Evolutionary conservation across 2,888 invertebrate species (phyloP).

Genomic region (Conus canariensis): DNA sequence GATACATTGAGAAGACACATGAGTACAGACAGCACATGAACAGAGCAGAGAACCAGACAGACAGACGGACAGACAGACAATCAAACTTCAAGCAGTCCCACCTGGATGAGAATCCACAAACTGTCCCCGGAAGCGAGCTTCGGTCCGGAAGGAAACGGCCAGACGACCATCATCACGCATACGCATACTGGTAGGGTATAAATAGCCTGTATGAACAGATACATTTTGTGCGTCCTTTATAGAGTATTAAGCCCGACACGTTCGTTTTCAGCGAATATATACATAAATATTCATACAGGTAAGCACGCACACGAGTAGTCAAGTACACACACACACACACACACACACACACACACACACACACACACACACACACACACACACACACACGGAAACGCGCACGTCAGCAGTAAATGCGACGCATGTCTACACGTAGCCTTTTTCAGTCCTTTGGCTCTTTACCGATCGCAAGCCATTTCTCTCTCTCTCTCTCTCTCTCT

Average conservation of each 20-base stretch:
- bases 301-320: not conserved
- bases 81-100: slow-evolving; percentile 7
- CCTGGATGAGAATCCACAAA: slow-evolving; percentile 72
- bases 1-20: not conserved
- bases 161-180: slow-evolving; percentile 75
- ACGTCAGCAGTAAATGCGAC: not conserved
- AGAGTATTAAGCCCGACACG: not conserved
- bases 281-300: not conserved
- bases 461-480: too few species aligned
- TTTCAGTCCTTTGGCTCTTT: too few species aligned
- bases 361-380: not conserved
- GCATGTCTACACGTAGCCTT: too few species aligned
- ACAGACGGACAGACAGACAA: not conserved
- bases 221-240: not conserved
- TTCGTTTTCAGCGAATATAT: not conserved
- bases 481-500: too few species aligned
- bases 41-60: not conserved
- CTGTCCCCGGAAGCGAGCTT: slow-evolving; percentile 75
- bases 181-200: slow-evolving; percentile 77
- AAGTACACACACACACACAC: not conserved
- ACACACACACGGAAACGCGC: not conserved
- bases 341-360: not conserved
- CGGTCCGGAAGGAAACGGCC: slow-evolving; percentile 75
- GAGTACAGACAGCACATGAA: not conserved
- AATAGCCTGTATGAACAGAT: slow-evolving; percentile 62